Percentiles rank a stretch among this genome's conserved stretches.
phyloP scores from a whole-genome alignment of 2,797 vertebrate species.

The Brotula barbata region DNA sequence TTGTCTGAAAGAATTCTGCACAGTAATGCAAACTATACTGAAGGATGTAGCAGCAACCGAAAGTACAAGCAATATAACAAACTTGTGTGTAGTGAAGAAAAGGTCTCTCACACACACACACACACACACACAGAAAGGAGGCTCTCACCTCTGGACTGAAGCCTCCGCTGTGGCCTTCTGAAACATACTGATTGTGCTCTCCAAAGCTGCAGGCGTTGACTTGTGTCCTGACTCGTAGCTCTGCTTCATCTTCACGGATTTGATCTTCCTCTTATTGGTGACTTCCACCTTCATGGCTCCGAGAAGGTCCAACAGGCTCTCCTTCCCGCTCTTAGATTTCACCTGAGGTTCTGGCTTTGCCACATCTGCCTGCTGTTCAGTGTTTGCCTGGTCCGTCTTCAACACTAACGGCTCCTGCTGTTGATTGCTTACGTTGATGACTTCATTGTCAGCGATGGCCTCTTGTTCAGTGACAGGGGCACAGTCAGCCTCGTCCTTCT shows the following conservation, averaged over 20 bases:
- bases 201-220: conserved; percentile 29
- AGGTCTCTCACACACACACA: no score
- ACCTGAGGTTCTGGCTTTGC: conserved; percentile 2
- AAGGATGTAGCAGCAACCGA: neutral
- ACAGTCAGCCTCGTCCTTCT: conserved; percentile 10
- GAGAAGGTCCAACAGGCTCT: conserved; percentile 82
- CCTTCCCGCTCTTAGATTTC: conserved; percentile 68
- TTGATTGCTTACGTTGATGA: neutral
- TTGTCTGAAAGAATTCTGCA: no score
- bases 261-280: conserved; percentile 76
- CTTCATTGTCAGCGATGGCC: conserved; percentile 11
- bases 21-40: neutral
- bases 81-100: no score
- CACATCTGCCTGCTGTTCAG: neutral
- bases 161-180: conserved; percentile 60
- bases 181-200: conserved; percentile 69
- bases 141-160: conserved; percentile 74
- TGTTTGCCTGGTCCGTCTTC: conserved; percentile 22
- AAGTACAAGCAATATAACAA: neutral
- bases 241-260: conserved; percentile 56
- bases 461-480: conserved; percentile 8
- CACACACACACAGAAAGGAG: neutral
- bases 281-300: conserved; percentile 88
- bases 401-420: conserved; percentile 9
- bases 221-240: conserved; percentile 27